Conservation (phyloP, 1,140 invertebrate species). For the Ladona fulva region DNA sequence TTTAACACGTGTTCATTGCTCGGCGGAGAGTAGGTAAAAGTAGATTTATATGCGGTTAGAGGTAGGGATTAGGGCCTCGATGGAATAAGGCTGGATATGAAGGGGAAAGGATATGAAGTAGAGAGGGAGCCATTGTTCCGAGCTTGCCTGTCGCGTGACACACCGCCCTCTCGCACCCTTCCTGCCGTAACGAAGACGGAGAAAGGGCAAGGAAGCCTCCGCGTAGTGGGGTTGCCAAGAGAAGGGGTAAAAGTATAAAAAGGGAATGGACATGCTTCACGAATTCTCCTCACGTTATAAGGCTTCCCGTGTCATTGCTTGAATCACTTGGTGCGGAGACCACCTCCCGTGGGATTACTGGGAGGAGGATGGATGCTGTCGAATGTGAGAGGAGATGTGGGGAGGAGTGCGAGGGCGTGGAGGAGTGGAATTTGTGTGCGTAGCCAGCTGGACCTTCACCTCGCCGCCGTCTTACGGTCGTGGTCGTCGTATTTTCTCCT, state of each 20-base stretch:
- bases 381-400: background rate
- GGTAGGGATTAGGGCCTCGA: too few relatives aligned
- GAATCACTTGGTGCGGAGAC: background rate
- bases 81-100: too few relatives aligned
- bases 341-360: background rate
- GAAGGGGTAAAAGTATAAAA: background rate
- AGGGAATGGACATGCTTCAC: background rate
- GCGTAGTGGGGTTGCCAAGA: background rate
- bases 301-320: background rate
- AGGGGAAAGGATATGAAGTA: background rate
- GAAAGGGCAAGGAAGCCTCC: background rate
- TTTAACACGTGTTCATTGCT: too few relatives aligned
- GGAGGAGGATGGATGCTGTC: background rate
- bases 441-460: constrained; percentile 1
- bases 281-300: background rate
- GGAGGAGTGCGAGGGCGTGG: background rate
- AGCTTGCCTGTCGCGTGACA: background rate
- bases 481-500: background rate
- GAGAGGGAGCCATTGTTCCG: background rate
- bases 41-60: too few relatives aligned
- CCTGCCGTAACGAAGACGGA: background rate
- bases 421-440: background rate
- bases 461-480: background rate
- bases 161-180: background rate
- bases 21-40: too few relatives aligned